Conservation (phyloP, 37 sponge, comb jelly and placozoan genomes). For the Oscarella lobularis region DNA sequence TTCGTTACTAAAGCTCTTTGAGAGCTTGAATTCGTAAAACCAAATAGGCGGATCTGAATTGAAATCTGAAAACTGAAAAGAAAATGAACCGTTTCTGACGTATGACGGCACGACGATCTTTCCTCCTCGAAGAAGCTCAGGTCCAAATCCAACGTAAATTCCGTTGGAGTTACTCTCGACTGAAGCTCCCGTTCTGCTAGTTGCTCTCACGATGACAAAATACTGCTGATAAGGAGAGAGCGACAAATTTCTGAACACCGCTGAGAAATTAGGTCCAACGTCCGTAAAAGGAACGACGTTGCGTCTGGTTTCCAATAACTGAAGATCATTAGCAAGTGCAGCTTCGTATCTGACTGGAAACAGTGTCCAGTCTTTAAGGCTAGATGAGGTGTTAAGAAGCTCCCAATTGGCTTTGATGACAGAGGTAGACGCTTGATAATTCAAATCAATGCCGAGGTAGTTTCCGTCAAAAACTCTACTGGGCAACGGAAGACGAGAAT, state of each 20-base stretch:
- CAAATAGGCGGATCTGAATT: slow-evolving; percentile 48
- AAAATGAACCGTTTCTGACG: slow-evolving; percentile 17
- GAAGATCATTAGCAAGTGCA: slow-evolving; percentile 44
- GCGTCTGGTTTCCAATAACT: slow-evolving; percentile 37
- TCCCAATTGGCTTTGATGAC: slow-evolving; percentile 52
- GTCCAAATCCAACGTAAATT: slow-evolving; percentile 29
- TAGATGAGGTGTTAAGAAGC: slow-evolving; percentile 21
- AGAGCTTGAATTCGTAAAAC: slow-evolving; percentile 56
- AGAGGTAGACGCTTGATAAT: slow-evolving; percentile 48
- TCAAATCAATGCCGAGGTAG: slow-evolving; percentile 32
- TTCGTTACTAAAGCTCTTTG: slow-evolving; percentile 4
- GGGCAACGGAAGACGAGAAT: slow-evolving; percentile 22
- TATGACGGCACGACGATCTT: slow-evolving; percentile 22
- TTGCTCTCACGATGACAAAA: slow-evolving; percentile 66
- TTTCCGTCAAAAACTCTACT: slow-evolving; percentile 55
- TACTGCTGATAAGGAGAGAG: slow-evolving; percentile 39
- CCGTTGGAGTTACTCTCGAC: slow-evolving; percentile 65
- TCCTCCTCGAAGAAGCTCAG: slow-evolving; percentile 23
- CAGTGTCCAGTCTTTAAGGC: slow-evolving; percentile 27
- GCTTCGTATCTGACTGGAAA: slow-evolving; percentile 37
- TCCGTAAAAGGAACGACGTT: slow-evolving; percentile 54
- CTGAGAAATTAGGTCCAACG: slow-evolving; percentile 25
- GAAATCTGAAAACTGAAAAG: slow-evolving; percentile 33
- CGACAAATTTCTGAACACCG: slow-evolving; percentile 33
- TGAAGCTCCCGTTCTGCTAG: slow-evolving; percentile 39